Conservation (phyloP, 2,888 invertebrate species). For the Pyrrhosoma nymphula region DNA sequence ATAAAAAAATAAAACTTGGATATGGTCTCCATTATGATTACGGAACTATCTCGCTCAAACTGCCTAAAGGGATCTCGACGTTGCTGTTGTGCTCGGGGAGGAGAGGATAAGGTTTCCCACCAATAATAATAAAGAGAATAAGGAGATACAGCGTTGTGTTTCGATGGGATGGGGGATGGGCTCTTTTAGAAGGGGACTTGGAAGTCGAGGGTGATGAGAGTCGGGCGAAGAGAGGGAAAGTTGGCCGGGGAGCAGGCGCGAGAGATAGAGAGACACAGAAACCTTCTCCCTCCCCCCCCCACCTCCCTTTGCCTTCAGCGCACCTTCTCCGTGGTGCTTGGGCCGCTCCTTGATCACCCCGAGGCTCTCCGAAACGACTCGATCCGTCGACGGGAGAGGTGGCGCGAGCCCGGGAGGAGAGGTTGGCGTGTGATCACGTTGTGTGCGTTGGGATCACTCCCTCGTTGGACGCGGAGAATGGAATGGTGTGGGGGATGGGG, state of each 20-base stretch:
- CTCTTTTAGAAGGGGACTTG: neutral
- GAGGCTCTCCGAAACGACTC: slow-evolving; percentile 3
- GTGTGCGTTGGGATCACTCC: neutral
- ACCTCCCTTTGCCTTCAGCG: too few species aligned
- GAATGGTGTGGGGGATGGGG: neutral
- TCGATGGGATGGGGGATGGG: neutral
- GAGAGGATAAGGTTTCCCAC: too few species aligned
- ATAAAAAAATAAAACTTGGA: too few species aligned
- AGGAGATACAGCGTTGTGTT: neutral
- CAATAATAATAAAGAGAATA: too few species aligned
- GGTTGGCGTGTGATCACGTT: neutral
- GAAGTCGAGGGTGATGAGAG: slow-evolving; percentile 22
- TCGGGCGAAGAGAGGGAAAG: slow-evolving; percentile 17
- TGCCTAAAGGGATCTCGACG: too few species aligned
- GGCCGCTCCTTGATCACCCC: slow-evolving; percentile 11
- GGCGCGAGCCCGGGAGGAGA: neutral
- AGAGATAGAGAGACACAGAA: neutral
- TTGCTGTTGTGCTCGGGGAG: too few species aligned
- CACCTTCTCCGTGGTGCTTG: too few species aligned
- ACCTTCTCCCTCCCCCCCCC: neutral
- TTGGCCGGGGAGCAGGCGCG: neutral
- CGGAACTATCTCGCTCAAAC: too few species aligned
- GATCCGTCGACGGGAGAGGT: neutral
- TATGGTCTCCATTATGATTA: too few species aligned
- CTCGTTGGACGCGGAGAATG: neutral